Evolutionary conservation across 2,888 invertebrate genomes (phyloP), one percentile per base, ranked within the genome.

Genomic region (Lasioglossum marginatum): DNA sequence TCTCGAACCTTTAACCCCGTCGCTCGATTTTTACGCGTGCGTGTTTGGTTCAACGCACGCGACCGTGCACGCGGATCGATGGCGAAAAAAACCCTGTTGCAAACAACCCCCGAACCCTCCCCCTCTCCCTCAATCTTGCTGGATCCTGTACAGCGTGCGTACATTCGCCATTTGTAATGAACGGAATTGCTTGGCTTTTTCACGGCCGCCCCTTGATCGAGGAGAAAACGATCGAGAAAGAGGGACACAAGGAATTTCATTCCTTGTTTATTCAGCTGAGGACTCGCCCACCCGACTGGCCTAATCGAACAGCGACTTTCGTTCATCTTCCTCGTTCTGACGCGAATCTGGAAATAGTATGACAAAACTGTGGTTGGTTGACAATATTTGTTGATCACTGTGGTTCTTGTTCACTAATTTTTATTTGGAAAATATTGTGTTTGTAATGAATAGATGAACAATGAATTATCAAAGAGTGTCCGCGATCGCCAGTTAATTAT

Each of bases 111-210:
- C 85, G 60, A 74, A 71, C 75, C 60, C 79, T 37, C 4, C 14
- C 63, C 19, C 31, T 31, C 63, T 63, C 8, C 34, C 3, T 2
- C 34, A 60, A 81, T 81, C 63, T 10, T 19, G 27, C 27, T 6
- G 31, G 31, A 63, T 27, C 27, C 60, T 63, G 60, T 31, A 12
- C 60, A 27, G 27, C n/a, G 57, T n/a, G 8, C 10, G 4, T 14
- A 63, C 60, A 86, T 77, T 82, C 87, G 79, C 88, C 90, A 90
- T 92, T 92, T 92, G 82, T 91, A 92, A 92, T 91, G 91, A 92
- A 91, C 88, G 85, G 87, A 89, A 88, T 90, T 85, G 86, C 81
- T 89, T 79, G 82, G 71, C 74, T 79, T 84, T 89, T 82, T 82
- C 23, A 48, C 68, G 70, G 81, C 82, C 87, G 82, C 81, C 83